Percentiles rank a stretch among this genome's conserved stretches.
Conservation (phyloP, 2,888 invertebrate species). For the Morpho deidamia region DNA sequence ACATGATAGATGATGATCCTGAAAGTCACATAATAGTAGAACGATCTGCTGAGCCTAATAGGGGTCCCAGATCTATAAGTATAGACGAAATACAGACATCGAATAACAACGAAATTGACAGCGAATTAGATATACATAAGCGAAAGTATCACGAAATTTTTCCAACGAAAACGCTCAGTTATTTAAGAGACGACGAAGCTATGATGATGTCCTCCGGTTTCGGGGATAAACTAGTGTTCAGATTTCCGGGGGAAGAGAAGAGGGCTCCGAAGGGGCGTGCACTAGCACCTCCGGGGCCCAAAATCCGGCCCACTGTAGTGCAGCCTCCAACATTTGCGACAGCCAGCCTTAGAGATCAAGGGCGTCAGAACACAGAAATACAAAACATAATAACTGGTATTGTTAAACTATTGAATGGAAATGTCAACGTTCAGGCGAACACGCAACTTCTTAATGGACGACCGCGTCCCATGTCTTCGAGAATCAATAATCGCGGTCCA, state of each 20-base stretch:
- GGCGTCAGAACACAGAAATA: constrained; percentile 81
- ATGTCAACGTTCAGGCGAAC: constrained; percentile 90
- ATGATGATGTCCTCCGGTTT: constrained; percentile 57
- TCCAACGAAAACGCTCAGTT: constrained; percentile 74
- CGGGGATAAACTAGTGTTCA: constrained; percentile 63
- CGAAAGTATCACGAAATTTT: constrained; percentile 74
- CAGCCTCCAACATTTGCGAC: constrained; percentile 76
- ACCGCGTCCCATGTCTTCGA: constrained; percentile 83
- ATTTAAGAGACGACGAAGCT: constrained; percentile 51
- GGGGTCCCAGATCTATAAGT: constrained; percentile 73
- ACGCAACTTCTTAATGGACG: constrained; percentile 79
- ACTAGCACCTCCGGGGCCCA: constrained; percentile 83
- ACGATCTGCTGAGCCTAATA: constrained; percentile 74
- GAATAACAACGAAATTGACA: constrained; percentile 79
- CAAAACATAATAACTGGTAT: constrained; percentile 95
- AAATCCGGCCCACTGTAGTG: constrained; percentile 73
- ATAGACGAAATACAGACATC: constrained; percentile 70
- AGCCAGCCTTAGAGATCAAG: constrained; percentile 63
- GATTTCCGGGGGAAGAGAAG: constrained; percentile 85
- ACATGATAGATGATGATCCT: constrained; percentile 34
- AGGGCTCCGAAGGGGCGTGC: constrained; percentile 86
- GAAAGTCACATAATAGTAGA: constrained; percentile 66
- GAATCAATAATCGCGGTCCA: constrained; percentile 94
- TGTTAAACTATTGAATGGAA: constrained; percentile 91
- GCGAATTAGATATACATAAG: constrained; percentile 72